Evolutionary conservation across 2,797 vertebrate genomes (phyloP).

Genomic region (Austrolebias charrua): DNA sequence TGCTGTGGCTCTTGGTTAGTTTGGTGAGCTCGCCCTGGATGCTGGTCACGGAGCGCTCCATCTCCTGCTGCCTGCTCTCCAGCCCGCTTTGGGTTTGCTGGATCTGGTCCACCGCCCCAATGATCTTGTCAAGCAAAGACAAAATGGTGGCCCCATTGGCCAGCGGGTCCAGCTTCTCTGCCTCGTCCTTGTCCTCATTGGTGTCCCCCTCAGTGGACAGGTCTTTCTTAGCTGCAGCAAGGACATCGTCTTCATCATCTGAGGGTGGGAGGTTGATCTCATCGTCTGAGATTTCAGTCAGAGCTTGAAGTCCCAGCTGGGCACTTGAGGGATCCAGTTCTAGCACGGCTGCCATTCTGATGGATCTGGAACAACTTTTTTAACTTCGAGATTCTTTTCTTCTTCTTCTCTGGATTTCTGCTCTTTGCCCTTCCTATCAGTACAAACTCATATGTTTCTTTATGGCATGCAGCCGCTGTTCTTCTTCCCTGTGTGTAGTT

Average conservation of each 20-base stretch:
- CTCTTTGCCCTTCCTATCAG: constrained; percentile 31
- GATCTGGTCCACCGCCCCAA: constrained; percentile 97
- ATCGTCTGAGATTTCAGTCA: constrained; percentile 81
- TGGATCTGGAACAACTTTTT: constrained; percentile 33
- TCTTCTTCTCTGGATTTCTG: constrained; percentile 22
- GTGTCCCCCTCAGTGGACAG: constrained; percentile 72
- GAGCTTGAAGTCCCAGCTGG: constrained; percentile 66
- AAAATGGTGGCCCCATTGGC: constrained; percentile 94
- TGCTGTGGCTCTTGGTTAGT: constrained; percentile 91
- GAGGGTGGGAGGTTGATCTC: constrained; percentile 77
- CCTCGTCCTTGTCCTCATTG: constrained; percentile 49
- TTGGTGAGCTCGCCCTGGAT: constrained; percentile 95
- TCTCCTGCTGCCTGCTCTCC: constrained; percentile 92
- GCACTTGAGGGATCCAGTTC: constrained; percentile 84
- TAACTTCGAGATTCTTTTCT: constrained; percentile 31
- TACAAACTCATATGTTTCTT: constrained; percentile 19
- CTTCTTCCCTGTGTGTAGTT: constrained; percentile 37
- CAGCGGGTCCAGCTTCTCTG: constrained; percentile 82
- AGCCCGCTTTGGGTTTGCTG: constrained; percentile 93
- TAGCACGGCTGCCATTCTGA: constrained; percentile 71
- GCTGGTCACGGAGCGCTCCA: constrained; percentile 91
- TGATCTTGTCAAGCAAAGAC: constrained; percentile 95
- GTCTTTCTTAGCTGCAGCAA: constrained; percentile 76
- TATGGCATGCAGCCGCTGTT: constrained; percentile 40
- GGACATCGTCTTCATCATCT: constrained; percentile 76